These are phyloP conservation scores for Tigriopus californicus DNA, from an alignment of 2,888 invertebrate species.

Conservation along the genomic window DNA sequence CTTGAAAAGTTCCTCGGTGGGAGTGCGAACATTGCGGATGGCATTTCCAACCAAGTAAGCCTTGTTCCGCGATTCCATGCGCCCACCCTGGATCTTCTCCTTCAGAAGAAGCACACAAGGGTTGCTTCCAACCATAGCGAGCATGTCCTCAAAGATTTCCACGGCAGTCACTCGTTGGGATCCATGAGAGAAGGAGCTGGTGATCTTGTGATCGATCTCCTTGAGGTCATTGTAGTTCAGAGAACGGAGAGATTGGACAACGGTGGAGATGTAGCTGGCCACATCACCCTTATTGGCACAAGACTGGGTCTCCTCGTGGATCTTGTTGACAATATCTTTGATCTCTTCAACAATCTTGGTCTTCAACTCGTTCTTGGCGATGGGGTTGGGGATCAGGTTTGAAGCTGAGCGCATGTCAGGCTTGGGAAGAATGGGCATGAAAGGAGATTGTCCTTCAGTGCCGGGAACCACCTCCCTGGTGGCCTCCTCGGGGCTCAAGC, in stretches of 20 bases:
- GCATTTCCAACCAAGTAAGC: conserved; percentile 23
- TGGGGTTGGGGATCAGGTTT: not conserved
- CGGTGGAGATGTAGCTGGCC: conserved; percentile 18
- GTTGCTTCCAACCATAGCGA: conserved; percentile 24
- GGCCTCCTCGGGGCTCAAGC: not conserved
- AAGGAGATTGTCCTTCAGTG: not conserved
- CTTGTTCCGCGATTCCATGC: conserved; percentile 21
- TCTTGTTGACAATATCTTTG: conserved; percentile 18
- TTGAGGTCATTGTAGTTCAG: conserved; percentile 21
- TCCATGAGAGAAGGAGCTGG: conserved; percentile 13
- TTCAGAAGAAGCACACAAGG: conserved; percentile 25
- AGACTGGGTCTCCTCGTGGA: conserved; percentile 17
- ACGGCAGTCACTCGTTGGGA: not conserved
- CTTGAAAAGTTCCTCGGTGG: conserved; percentile 25
- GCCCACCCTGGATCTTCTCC: conserved; percentile 22
- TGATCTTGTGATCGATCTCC: conserved; percentile 20
- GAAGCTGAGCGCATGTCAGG: conserved; percentile 6
- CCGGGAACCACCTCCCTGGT: not conserved
- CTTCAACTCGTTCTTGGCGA: not conserved
- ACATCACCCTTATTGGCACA: conserved; percentile 20
- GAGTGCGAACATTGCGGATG: conserved; percentile 24
- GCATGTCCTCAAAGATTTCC: conserved; percentile 19
- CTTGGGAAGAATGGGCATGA: conserved; percentile 1
- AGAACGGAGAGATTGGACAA: conserved; percentile 21
- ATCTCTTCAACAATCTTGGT: conserved; percentile 17